A percentile compares a stretch with the other conserved stretches of the same genome.
Evolutionary conservation across 1,140 invertebrate genomes (phyloP).

Genomic region (Sweltsa coloradensis): DNA sequence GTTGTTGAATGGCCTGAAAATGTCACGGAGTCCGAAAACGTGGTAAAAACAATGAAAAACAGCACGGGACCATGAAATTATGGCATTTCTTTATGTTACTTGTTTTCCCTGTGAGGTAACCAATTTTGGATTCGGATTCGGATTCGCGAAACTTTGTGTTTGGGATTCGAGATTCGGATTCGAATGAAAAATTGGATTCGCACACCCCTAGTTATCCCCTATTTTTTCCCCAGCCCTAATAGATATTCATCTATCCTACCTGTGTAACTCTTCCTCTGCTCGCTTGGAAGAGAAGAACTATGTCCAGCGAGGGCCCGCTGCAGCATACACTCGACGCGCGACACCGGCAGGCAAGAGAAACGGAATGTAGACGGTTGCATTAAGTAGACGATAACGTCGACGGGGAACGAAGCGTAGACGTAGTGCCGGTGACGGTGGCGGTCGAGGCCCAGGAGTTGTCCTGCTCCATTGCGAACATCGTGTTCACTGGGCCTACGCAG

Average conservation of each 20-base stretch:
- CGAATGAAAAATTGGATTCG: no score
- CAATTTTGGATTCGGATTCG: no score
- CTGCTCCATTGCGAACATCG: slow-evolving; percentile 25
- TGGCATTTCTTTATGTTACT: no score
- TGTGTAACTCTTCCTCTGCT: slow-evolving; percentile 53
- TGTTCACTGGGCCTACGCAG: slow-evolving; percentile 19
- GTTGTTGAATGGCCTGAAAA: no score
- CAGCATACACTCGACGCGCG: slow-evolving; percentile 90
- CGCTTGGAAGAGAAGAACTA: slow-evolving; percentile 86
- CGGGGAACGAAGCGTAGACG: slow-evolving; percentile 87
- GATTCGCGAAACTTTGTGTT: no score
- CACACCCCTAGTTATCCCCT: no score
- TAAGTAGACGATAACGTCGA: slow-evolving; percentile 97
- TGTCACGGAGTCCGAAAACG: no score
- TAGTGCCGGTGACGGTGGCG: slow-evolving; percentile 52
- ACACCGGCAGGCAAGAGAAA: slow-evolving; percentile 91
- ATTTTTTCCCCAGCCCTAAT: not conserved
- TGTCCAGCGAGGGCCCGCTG: slow-evolving; percentile 89
- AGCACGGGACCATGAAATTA: no score
- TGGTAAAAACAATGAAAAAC: no score
- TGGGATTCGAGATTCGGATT: no score
- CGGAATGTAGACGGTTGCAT: slow-evolving; percentile 94
- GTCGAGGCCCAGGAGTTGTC: slow-evolving; percentile 29
- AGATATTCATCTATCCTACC: slow-evolving; percentile 15
- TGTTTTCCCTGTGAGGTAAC: no score